phyloP scores from a whole-genome alignment of 2,888 invertebrate genomes.

The Philereme vetulata region DNA sequence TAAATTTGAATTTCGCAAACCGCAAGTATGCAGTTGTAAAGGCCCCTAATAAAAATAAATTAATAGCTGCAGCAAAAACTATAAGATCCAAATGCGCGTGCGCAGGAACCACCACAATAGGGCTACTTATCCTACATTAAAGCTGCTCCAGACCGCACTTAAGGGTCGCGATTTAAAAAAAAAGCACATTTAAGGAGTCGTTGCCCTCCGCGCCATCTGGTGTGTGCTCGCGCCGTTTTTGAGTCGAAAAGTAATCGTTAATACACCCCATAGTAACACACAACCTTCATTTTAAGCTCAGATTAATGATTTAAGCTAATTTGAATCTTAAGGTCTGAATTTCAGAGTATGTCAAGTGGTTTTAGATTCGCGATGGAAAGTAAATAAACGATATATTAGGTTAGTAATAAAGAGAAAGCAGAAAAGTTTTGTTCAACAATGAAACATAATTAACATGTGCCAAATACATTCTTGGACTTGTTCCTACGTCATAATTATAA shows the following conservation, averaged over 20 bases:
- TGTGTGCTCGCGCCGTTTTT: conserved; percentile 56
- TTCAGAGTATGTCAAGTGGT: background rate
- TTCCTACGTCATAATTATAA: no score
- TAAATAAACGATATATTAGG: background rate
- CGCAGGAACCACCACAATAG: conserved; percentile 52
- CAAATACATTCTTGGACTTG: no score
- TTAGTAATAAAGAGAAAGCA: background rate
- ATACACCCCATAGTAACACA: conserved; percentile 58
- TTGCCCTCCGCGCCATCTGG: conserved; percentile 76
- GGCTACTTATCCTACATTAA: conserved; percentile 65
- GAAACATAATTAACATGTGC: no score
- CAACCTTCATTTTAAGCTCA: conserved; percentile 12
- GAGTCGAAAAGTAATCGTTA: conserved; percentile 44
- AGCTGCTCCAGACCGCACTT: conserved; percentile 67
- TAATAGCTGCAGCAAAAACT: conserved; percentile 26
- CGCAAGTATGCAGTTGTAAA: background rate
- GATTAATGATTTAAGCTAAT: conserved; percentile 2
- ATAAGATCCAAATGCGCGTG: conserved; percentile 28
- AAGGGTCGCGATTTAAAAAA: conserved; percentile 74
- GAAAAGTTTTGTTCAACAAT: no score
- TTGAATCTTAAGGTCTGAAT: conserved; percentile 9
- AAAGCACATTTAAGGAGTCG: conserved; percentile 70
- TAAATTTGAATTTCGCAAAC: no score
- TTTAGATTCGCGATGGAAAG: background rate
- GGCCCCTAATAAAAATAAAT: conserved; percentile 21